Conservation (phyloP, 64 coral and sea anemone species). For the Actinia equina region DNA sequence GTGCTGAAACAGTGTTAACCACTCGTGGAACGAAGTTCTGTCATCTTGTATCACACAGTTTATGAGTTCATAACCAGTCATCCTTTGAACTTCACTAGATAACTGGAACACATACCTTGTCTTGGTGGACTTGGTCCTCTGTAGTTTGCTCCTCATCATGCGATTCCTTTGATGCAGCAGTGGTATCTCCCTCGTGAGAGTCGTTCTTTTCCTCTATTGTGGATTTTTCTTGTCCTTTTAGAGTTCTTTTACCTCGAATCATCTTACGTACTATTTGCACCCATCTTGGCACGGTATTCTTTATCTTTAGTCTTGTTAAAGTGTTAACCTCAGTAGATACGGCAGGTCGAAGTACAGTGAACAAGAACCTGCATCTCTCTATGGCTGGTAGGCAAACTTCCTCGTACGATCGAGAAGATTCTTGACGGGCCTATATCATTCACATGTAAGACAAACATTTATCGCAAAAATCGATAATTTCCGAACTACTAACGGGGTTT, state of each 20-base stretch:
- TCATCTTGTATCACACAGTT: too few species aligned
- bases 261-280: conserved; percentile 63
- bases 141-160: conserved; percentile 25
- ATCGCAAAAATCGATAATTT: too few species aligned
- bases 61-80: too few species aligned
- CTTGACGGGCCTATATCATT: conserved; percentile 71
- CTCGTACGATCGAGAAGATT: conserved; percentile 94
- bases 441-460: neutral
- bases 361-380: conserved; percentile 85
- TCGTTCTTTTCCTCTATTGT: conserved; percentile 25
- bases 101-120: neutral
- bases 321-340: conserved; percentile 80
- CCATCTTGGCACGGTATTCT: conserved; percentile 81
- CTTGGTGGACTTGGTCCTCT: conserved; percentile 39
- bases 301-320: conserved; percentile 65
- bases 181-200: conserved; percentile 32
- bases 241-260: conserved; percentile 58
- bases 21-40: too few species aligned
- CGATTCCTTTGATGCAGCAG: neutral
- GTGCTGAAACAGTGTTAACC: too few species aligned
- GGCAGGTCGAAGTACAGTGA: conserved; percentile 82
- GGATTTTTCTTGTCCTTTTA: conserved; percentile 45
- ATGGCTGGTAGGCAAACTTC: conserved; percentile 90
- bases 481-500: too few species aligned
- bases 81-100: neutral